Evolutionary conservation across 2,888 invertebrate species (phyloP).

Genomic region (Leuctra nigra): DNA sequence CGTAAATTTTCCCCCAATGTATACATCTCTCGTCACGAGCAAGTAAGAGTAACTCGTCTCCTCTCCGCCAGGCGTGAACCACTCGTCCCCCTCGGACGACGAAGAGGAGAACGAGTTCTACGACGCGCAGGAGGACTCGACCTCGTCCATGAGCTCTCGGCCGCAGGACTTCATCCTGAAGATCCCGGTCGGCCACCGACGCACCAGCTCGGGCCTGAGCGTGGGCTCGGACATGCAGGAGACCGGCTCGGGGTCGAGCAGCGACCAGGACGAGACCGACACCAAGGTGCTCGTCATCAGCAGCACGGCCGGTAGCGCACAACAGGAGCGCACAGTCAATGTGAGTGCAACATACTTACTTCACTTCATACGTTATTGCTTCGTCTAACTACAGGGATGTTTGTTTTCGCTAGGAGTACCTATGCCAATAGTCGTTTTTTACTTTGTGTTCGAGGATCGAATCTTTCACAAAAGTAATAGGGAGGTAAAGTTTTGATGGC

Average conservation of each 20-base stretch:
- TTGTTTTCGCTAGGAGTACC: too few species aligned
- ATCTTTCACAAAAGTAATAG: too few species aligned
- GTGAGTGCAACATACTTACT: too few species aligned
- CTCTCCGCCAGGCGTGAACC: conserved; percentile 29
- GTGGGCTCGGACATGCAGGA: conserved; percentile 31
- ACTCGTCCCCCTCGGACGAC: conserved; percentile 49
- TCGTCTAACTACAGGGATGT: too few species aligned
- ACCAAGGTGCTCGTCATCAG: conserved; percentile 30
- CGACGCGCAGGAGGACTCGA: conserved; percentile 49
- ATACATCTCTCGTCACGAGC: background rate
- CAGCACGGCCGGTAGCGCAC: conserved; percentile 15
- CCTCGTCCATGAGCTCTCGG: too few species aligned
- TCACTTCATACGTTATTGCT: too few species aligned
- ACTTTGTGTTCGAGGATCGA: too few species aligned
- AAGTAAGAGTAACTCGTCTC: too few species aligned
- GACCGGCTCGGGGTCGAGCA: conserved; percentile 38
- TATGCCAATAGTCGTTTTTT: too few species aligned
- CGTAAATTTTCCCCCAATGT: background rate
- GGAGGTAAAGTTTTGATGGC: too few species aligned
- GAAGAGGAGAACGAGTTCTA: conserved; percentile 55
- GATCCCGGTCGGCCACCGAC: conserved; percentile 36
- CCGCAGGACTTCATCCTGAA: conserved; percentile 36
- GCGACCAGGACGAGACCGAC: conserved; percentile 36
- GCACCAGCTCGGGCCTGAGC: conserved; percentile 36
- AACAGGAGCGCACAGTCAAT: background rate